Evolutionary conservation across 1,140 invertebrate genomes (phyloP).

Genomic region (Carposina sasakii): DNA sequence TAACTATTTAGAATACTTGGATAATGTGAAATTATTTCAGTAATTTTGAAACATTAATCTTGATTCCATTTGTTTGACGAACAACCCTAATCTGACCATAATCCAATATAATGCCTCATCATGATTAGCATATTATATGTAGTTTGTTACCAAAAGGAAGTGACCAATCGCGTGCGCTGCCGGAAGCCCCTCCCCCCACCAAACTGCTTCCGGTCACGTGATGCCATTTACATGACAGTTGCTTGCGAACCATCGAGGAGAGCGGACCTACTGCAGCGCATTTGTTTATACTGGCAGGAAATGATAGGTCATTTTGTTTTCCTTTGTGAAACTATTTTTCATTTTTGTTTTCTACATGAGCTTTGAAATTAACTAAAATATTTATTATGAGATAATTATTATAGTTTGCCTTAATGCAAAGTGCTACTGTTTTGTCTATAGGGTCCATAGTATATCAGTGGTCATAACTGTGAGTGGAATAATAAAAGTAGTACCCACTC

Average conservation of each 20-base stretch:
- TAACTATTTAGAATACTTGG: too few relatives aligned
- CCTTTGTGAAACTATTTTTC: too few relatives aligned
- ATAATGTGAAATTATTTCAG: conserved; percentile 13
- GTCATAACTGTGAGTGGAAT: too few relatives aligned
- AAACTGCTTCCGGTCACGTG: conserved; percentile 66
- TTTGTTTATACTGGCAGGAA: conserved; percentile 43
- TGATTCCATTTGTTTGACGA: too few relatives aligned
- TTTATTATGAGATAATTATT: too few relatives aligned
- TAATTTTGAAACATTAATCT: too few relatives aligned
- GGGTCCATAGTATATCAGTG: too few relatives aligned
- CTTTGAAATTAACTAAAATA: too few relatives aligned
- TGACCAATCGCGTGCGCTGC: conserved; percentile 66
- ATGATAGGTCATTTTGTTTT: conserved; percentile 40
- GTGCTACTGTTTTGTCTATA: too few relatives aligned
- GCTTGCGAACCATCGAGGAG: conserved; percentile 33
- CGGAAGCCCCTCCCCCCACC: conserved; percentile 56
- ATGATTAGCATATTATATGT: conserved; percentile 65
- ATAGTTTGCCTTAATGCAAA: too few relatives aligned
- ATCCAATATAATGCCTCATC: conserved; percentile 64
- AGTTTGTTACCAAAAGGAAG: conserved; percentile 63
- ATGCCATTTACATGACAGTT: conserved; percentile 69
- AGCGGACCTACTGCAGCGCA: conserved; percentile 33
- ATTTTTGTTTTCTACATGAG: too few relatives aligned
- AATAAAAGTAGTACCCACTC: too few relatives aligned
- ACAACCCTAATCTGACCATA: conserved; percentile 35